These are phyloP conservation scores for Calosoma granatense DNA, from an alignment of 1,140 invertebrate species.

Conservation along the genomic window DNA sequence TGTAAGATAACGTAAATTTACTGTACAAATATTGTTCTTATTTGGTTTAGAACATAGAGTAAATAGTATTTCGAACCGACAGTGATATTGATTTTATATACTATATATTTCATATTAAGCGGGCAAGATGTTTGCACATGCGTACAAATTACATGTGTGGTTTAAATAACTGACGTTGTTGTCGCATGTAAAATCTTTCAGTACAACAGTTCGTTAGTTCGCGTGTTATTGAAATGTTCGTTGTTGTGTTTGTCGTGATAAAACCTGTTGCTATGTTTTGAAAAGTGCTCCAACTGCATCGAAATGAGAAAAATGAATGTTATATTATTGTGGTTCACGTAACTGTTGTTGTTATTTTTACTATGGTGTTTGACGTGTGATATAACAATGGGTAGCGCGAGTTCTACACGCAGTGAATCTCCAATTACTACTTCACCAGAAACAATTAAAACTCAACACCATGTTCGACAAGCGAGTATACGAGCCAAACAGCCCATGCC, in stretches of 20 bases:
- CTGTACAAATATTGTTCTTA: too few species aligned
- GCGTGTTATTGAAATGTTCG: background rate
- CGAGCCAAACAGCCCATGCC: constrained; percentile 75
- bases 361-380: background rate
- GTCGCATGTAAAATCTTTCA: background rate
- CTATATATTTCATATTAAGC: too few species aligned
- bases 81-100: too few species aligned
- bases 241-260: background rate
- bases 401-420: constrained; percentile 4
- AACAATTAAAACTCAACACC: constrained; percentile 20
- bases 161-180: too few species aligned
- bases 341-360: background rate
- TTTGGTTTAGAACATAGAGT: too few species aligned
- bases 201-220: background rate
- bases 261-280: constrained; percentile 5
- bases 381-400: constrained; percentile 2
- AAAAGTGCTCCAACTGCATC: background rate
- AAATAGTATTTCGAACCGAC: too few species aligned
- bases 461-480: constrained; percentile 53
- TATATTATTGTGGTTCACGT: background rate
- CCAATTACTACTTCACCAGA: background rate
- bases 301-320: background rate
- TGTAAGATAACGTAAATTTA: too few species aligned
- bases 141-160: too few species aligned
- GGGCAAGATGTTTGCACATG: too few species aligned